Base-by-base conservation (phyloP, 2,113 vertebrate species). In the Nanorana parkeri region DNA sequence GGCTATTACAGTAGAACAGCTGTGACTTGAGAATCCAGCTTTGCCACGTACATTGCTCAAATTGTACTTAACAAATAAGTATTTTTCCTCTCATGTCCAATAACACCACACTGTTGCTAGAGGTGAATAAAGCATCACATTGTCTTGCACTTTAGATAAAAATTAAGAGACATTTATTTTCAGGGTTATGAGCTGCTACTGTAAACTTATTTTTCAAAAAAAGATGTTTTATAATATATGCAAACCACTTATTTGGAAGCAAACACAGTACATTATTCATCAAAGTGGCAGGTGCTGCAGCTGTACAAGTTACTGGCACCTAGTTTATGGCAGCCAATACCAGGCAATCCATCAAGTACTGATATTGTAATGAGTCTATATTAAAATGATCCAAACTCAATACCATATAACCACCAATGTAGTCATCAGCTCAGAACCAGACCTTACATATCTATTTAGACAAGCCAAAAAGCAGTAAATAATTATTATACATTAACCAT, bases 1-100 rank as follows among this genome's bases (percentile, higher is more conserved):
- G 84, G 88, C 87, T 88, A 84, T 88, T 84, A 76, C 36, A 80
- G 83, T 86, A 87, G 88, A 90, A 85, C 87, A 89, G 85, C 87
- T 90, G 85, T 88, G 86, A 89, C 90, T 92, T 88, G 88, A 89
- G 85, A 86, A 87, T 87, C 87, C 80, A 86, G 67, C 76, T 86
- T 90, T 68, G 85, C 74, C 84, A 87, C 87, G 88, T 89, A 84
- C 85, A 87, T 85, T 84, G 67, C 79, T 68, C 29, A 54, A 58
- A 68, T 76, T 76, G 72, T 90, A 81, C 84, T 86, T 86, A 88
- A 85, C 85, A 88, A 89, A 88, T 91, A 85, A 87, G 91, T 84
- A 87, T 87, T 87, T 86, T 88, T 89, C 55, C 85, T 86, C 81
- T 87, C 88, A 89, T 89, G 79, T 87, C 74, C 84, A 86, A 84